Evolutionary conservation across 35 echinoderm and acorn worm species (phyloP), one percentile per base, ranked within the genome.

Genomic region (Patiria miniata): DNA sequence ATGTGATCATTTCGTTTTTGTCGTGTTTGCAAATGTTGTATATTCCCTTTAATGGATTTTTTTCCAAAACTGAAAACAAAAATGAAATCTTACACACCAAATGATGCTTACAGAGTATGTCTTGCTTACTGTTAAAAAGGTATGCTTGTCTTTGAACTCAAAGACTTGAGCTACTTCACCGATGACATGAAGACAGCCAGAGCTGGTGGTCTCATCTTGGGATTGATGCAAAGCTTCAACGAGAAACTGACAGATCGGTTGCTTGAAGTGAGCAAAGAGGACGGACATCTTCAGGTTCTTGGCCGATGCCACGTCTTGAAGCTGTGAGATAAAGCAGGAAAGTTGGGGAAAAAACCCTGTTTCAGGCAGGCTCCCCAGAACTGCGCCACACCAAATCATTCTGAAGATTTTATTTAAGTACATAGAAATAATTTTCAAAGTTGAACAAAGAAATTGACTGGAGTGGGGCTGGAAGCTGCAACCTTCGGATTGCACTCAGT

Each of bases 221-320:
- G 87, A 86, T 15, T 92, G 89, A 39, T 99, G 89, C 86, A 99
- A 57, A 5, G 82, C 81, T 33, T 99, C 96, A 36, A 99, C 87
- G 5, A 95, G 36, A 80, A 99, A 99, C 87, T 92, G 91, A 85
- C 89, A 99, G 39, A 99, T 89, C 3, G 89, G 93, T 68, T 94
- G 85, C 73, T 95, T 99, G 87, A 94, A 99, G 39, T 87, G 90
- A 7, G 77, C 59, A 51, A 92, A 99, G 17, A 99, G 84, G 39
- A 53, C 37, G 37, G 82, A 39, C 61, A 99, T 76, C 29, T 80
- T 90, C 5, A 86, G 52, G 10, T 68, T 47, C 51, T 95, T 95
- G 12, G 78, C 83, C 59, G 61, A 68, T 33, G 96, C 92, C 29
- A 99, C 83, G 6, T 91, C 92, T 37, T 94, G 90, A 21, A 99